phyloP scores from a whole-genome alignment of 92 coral and sea anemone genomes.

The Phymanthus crucifer region DNA sequence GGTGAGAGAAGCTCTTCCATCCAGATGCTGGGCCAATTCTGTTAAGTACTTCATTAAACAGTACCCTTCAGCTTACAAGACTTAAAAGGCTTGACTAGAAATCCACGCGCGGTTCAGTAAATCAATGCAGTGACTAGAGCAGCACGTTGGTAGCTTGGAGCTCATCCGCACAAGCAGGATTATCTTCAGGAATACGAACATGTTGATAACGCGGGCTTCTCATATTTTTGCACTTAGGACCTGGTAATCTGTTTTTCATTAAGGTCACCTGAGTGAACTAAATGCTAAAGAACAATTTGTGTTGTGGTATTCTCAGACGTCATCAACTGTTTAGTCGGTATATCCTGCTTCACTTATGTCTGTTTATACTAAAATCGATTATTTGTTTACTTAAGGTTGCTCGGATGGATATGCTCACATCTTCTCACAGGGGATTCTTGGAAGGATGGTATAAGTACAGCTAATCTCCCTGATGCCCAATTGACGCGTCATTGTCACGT shows the following conservation, averaged over 20 bases:
- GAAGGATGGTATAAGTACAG: constrained; percentile 1
- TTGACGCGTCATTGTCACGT: constrained; percentile 25
- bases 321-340: constrained; percentile 38
- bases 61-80: constrained; percentile 8
- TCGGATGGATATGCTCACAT: not conserved
- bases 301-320: constrained; percentile 31
- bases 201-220: constrained; percentile 17
- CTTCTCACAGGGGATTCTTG: not conserved
- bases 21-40: constrained; percentile 25
- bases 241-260: constrained; percentile 25
- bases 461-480: constrained; percentile 31
- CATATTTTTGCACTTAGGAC: constrained; percentile 1
- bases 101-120: not conserved
- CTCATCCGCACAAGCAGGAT: not conserved
- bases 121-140: not conserved
- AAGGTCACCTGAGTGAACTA: constrained; percentile 35
- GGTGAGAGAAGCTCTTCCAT: not conserved
- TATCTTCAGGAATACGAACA: not conserved
- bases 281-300: constrained; percentile 24
- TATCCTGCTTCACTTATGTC: constrained; percentile 24
- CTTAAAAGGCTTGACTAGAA: constrained; percentile 2
- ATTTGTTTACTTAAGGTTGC: constrained; percentile 31
- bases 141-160: not conserved
- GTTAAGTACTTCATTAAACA: constrained; percentile 16
- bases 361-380: constrained; percentile 32